Evolutionary conservation across 2,888 invertebrate species (phyloP).

Genomic region (Drosophila koepferae): DNA sequence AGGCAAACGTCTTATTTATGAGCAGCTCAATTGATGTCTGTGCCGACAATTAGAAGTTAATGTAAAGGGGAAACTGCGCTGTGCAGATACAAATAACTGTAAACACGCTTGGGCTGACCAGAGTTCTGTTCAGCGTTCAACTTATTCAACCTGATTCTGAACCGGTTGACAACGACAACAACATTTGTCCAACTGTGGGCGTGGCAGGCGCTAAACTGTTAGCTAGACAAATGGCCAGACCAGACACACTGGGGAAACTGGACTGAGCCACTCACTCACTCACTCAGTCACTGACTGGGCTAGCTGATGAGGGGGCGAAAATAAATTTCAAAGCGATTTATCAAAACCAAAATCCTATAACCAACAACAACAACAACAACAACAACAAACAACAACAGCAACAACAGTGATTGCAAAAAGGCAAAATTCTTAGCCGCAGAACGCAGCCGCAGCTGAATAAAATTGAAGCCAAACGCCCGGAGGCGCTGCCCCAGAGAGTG

Average conservation of each 20-base stretch:
- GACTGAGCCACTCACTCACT: slow-evolving; percentile 6
- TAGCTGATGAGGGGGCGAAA: slow-evolving; percentile 39
- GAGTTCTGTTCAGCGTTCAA: background rate
- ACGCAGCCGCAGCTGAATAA: slow-evolving; percentile 65
- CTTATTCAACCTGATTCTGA: slow-evolving; percentile 45
- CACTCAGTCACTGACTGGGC: slow-evolving; percentile 5
- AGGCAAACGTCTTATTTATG: slow-evolving; percentile 30
- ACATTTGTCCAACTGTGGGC: slow-evolving; percentile 54
- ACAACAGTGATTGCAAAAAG: slow-evolving; percentile 17
- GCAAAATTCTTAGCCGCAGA: slow-evolving; percentile 36
- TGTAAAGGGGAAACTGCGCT: slow-evolving; percentile 13
- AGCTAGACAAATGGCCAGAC: slow-evolving; percentile 61
- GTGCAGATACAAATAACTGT: slow-evolving; percentile 2
- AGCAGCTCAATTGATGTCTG: slow-evolving; percentile 12
- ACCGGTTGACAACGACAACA: slow-evolving; percentile 49
- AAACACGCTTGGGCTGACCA: slow-evolving; percentile 8
- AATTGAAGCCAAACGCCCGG: slow-evolving; percentile 34
- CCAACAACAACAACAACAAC: slow-evolving; percentile 14
- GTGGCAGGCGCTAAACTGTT: slow-evolving; percentile 51
- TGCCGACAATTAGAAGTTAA: slow-evolving; percentile 39
- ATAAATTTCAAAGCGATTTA: slow-evolving; percentile 74
- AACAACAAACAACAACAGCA: slow-evolving; percentile 2
- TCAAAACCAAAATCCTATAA: slow-evolving; percentile 60
- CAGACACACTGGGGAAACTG: slow-evolving; percentile 30
- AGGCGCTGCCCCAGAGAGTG: slow-evolving; percentile 2